These are phyloP conservation scores for Alligator mississippiensis DNA, from an alignment of 2,113 vertebrate species.

Conservation along the genomic window DNA sequence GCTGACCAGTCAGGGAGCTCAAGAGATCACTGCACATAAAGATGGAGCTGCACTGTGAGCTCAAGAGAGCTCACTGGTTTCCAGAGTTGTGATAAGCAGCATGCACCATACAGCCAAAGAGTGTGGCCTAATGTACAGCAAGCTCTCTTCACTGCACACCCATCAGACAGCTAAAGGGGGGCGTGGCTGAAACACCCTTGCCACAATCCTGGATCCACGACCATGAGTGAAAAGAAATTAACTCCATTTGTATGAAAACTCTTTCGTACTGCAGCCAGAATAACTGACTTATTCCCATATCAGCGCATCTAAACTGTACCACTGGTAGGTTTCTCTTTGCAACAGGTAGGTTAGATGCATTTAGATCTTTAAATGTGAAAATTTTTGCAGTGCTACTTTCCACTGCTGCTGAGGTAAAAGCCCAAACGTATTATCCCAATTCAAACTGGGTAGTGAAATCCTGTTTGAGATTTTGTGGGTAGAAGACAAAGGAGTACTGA, in stretches of 20 bases:
- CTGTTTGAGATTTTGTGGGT: background rate
- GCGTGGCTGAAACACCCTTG: too few relatives aligned
- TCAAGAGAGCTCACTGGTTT: too few relatives aligned
- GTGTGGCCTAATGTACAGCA: too few relatives aligned
- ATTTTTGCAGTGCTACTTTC: background rate
- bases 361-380: background rate
- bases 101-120: too few relatives aligned
- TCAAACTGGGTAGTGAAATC: background rate
- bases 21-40: too few relatives aligned
- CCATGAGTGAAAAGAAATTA: constrained; percentile 7
- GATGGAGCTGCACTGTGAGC: too few relatives aligned
- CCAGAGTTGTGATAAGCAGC: too few relatives aligned
- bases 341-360: background rate
- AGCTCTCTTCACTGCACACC: too few relatives aligned
- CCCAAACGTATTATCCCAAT: background rate
- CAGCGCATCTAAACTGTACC: background rate
- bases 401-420: background rate
- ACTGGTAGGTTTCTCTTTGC: background rate
- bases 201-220: too few relatives aligned
- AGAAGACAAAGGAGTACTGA: background rate
- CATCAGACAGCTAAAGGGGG: too few relatives aligned
- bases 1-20: too few relatives aligned
- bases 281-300: background rate
- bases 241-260: constrained; percentile 24
- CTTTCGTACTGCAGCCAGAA: constrained; percentile 41